A percentile compares a stretch with the other conserved stretches of the same genome.
These are phyloP conservation scores for Drosophila putrida DNA, from an alignment of 2,888 invertebrate genomes.

Conservation along the genomic window DNA sequence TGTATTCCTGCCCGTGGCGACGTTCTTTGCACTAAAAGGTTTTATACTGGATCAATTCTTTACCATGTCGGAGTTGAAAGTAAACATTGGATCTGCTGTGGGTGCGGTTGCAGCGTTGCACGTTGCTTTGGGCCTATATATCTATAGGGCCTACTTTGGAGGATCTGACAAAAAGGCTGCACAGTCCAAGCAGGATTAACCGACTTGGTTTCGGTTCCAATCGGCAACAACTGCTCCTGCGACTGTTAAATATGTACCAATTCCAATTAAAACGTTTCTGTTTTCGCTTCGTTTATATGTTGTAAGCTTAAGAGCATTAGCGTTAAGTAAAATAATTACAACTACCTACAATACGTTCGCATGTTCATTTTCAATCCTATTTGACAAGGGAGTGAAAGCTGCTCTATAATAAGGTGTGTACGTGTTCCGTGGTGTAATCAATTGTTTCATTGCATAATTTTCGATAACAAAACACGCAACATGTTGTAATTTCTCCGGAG, in stretches of 20 bases:
- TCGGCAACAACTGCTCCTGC: constrained; percentile 14
- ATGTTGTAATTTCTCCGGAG: constrained; percentile 18
- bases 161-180: constrained; percentile 40
- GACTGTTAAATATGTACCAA: constrained; percentile 51
- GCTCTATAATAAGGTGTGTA: constrained; percentile 30
- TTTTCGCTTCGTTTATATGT: constrained; percentile 47
- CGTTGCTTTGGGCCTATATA: constrained; percentile 91
- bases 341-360: constrained; percentile 8
- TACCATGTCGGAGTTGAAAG: constrained; percentile 87
- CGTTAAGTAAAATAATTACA: constrained; percentile 58
- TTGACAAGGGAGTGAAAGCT: constrained; percentile 42
- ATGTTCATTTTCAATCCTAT: constrained; percentile 15
- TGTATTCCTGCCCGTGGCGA: constrained; percentile 90
- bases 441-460: constrained; percentile 60
- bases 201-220: neutral
- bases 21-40: constrained; percentile 90
- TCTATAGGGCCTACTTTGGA: constrained; percentile 91
- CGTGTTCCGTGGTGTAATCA: constrained; percentile 42
- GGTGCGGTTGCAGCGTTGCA: constrained; percentile 91
- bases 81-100: constrained; percentile 92
- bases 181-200: constrained; percentile 61
- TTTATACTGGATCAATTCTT: constrained; percentile 90
- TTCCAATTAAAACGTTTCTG: constrained; percentile 51
- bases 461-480: constrained; percentile 58
- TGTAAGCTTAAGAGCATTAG: constrained; percentile 52